Percentiles rank a stretch among this genome's conserved stretches.
Conservation (phyloP, 1,140 invertebrate genomes). For the Ylistrum balloti region DNA sequence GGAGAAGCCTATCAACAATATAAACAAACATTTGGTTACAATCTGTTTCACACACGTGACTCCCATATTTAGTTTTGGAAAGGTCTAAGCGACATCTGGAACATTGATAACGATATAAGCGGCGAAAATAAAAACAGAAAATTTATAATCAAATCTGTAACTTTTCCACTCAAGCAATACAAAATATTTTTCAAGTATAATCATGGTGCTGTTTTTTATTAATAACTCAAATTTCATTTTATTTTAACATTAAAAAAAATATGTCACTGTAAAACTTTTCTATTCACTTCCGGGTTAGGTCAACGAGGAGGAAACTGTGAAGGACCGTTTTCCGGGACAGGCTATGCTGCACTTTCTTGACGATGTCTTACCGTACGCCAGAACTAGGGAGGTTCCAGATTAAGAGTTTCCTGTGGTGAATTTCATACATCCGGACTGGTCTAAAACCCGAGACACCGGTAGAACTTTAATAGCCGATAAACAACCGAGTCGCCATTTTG, state of each 20-base stretch:
- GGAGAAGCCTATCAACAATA: background rate
- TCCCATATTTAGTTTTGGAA: conserved; percentile 39
- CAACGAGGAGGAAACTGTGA: conserved; percentile 15
- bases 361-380: background rate
- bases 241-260: background rate
- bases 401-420: conserved; percentile 33
- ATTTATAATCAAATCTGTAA: background rate
- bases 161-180: background rate
- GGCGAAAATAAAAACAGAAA: background rate
- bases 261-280: background rate
- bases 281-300: conserved; percentile 11
- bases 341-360: background rate
- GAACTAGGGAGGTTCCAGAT: conserved; percentile 21
- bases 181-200: too few relatives aligned
- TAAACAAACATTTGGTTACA: background rate
- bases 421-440: background rate
- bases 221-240: too few relatives aligned
- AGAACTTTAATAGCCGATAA: background rate
- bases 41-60: background rate
- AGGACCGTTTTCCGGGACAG: conserved; percentile 4
- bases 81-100: background rate
- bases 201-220: too few relatives aligned
- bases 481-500: conserved; percentile 4
- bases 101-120: background rate
- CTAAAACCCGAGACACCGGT: background rate